phyloP scores from a whole-genome alignment of 2,113 vertebrate genomes.

The Megalops atlanticus region DNA sequence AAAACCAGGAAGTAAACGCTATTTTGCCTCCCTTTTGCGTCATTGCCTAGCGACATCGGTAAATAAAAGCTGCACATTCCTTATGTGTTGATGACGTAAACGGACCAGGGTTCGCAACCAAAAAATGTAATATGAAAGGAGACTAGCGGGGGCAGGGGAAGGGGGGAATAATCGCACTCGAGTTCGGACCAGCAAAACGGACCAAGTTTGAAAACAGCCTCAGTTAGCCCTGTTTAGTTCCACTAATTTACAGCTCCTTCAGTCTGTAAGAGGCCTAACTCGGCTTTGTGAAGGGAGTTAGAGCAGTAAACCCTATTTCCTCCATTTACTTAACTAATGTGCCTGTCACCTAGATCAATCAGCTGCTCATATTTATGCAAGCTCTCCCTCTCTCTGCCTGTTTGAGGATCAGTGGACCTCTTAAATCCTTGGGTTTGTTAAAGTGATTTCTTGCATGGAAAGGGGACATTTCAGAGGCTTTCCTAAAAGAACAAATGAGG shows the following conservation, averaged over 20 bases:
- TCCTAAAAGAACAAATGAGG: constrained; percentile 22
- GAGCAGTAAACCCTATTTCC: constrained; percentile 30
- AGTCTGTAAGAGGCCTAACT: constrained; percentile 14
- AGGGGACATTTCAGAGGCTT: constrained; percentile 2
- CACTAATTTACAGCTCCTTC: constrained; percentile 26
- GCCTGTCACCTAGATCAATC: constrained; percentile 15
- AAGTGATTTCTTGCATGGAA: constrained; percentile 32
- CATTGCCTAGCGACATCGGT: too few relatives aligned
- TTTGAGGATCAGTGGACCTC: constrained; percentile 30
- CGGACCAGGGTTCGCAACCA: too few relatives aligned
- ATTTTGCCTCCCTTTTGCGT: too few relatives aligned
- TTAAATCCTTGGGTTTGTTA: constrained; percentile 36
- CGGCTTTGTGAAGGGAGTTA: constrained; percentile 3
- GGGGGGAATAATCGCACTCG: too few relatives aligned
- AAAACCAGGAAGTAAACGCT: too few relatives aligned
- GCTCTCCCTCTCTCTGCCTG: constrained; percentile 3
- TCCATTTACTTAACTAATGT: constrained; percentile 34
- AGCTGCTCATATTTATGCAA: not conserved
- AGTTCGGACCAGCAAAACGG: too few relatives aligned
- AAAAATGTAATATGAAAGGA: too few relatives aligned
- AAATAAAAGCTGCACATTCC: too few relatives aligned
- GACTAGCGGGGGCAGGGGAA: too few relatives aligned
- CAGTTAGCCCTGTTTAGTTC: not conserved
- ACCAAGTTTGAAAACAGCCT: too few relatives aligned
- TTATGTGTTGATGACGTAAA: too few relatives aligned